Evolutionary conservation across 2,888 invertebrate species (phyloP).

Genomic region (Ophraella communa): DNA sequence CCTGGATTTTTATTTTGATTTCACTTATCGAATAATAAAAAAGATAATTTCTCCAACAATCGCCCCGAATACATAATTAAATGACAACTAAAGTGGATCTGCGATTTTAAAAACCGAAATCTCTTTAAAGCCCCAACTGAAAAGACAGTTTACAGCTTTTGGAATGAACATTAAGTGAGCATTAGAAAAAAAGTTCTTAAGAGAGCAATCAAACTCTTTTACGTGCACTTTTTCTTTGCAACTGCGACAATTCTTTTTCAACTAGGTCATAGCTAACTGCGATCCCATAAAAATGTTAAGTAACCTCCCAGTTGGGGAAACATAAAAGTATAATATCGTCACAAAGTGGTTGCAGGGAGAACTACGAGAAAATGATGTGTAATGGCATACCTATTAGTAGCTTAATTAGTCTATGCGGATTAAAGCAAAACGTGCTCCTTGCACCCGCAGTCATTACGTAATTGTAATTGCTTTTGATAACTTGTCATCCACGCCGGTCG

Average conservation of each 20-base stretch:
- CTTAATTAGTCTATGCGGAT: conserved; percentile 11
- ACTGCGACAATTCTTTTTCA: not conserved
- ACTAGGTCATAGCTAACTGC: not conserved
- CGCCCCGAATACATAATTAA: no score
- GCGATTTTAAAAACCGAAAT: no score
- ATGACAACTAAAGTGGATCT: no score
- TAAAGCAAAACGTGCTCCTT: conserved; percentile 14
- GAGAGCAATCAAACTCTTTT: not conserved
- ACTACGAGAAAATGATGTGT: not conserved
- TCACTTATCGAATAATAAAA: no score
- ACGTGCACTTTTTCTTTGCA: not conserved
- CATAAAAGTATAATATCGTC: conserved; percentile 5
- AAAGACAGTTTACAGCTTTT: not conserved
- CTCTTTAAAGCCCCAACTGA: not conserved
- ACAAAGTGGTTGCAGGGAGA: not conserved
- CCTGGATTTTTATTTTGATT: no score
- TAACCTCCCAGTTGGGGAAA: not conserved
- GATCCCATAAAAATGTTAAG: not conserved
- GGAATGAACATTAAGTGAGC: not conserved
- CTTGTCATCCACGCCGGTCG: conserved; percentile 5
- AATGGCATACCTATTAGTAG: not conserved
- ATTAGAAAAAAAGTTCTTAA: not conserved
- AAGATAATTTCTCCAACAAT: no score
- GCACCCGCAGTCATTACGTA: conserved; percentile 6
- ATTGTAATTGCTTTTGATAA: conserved; percentile 12